Percentiles rank a stretch among this genome's conserved stretches.
Evolutionary conservation across 2,113 vertebrate genomes (phyloP).

Genomic region (Percina caprodes): DNA sequence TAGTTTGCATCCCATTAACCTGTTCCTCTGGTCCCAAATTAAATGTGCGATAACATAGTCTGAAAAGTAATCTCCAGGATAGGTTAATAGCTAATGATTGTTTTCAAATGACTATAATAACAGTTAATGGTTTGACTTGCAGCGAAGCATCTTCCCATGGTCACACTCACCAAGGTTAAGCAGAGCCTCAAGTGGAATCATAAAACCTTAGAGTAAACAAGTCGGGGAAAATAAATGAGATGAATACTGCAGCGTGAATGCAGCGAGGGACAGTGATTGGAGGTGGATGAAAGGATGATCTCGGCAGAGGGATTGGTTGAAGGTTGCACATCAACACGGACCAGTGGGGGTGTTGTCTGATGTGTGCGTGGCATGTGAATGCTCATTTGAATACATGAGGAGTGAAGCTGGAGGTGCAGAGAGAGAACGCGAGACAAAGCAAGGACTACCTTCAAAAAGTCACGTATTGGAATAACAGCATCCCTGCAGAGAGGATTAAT

Average conservation of each 20-base stretch:
- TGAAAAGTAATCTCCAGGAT: background rate
- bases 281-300: slow-evolving; percentile 59
- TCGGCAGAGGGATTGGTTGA: slow-evolving; percentile 45
- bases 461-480: slow-evolving; percentile 28
- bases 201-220: slow-evolving; percentile 54
- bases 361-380: background rate
- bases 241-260: slow-evolving; percentile 25
- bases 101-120: slow-evolving; percentile 25
- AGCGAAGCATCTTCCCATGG: slow-evolving; percentile 55
- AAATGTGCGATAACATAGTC: background rate
- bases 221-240: slow-evolving; percentile 1
- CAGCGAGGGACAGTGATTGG: slow-evolving; percentile 43
- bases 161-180: slow-evolving; percentile 50
- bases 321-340: slow-evolving; percentile 41
- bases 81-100: slow-evolving; percentile 4
- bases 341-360: slow-evolving; percentile 23
- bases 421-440: slow-evolving; percentile 32
- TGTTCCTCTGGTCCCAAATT: background rate
- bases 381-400: slow-evolving; percentile 45
- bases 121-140: slow-evolving; percentile 28
- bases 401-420: slow-evolving; percentile 16
- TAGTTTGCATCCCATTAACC: background rate
- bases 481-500: slow-evolving; percentile 31
- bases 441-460: slow-evolving; percentile 56
- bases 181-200: slow-evolving; percentile 60